Evolutionary conservation across 2,888 invertebrate genomes (phyloP), one percentile per base, ranked within the genome.

Genomic region (Rhagophthalmus giganteus): DNA sequence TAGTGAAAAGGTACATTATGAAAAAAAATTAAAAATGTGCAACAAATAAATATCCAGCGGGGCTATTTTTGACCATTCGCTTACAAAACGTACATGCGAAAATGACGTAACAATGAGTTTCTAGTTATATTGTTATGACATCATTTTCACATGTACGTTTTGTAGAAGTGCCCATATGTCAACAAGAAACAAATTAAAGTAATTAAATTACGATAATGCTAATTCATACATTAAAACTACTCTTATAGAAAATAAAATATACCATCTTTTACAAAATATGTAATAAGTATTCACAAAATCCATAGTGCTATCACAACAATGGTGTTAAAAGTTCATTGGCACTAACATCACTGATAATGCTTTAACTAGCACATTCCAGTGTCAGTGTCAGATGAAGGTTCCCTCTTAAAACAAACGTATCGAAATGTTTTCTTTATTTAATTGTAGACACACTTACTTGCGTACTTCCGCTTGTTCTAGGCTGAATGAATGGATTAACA

Each of bases 281-380:
- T 40, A 33, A 30, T 20, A 37, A 27, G 34, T 20, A 40, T 42
- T 34, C 45, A 50, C 31, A 41, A 35, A 31, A 49, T 37, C 42
- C 41, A 35, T 37, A 42, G 49, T 49, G 54, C 45, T 54, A 49
- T 54, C 54, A 54, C 54, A 54, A 54, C 40, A 45, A 35, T 54
- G 54, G 54, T 45, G 54, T 49, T 52, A 13, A 51, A 31, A 56
- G 56, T 56, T 52, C 42, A 54, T 58, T 58, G 58, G 58, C 58
- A 58, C 58, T 51, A 55, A 53, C 13, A 30, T 40, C 30, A 40
- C 32, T 42, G 27, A 33, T 31, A 28, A 34, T 41, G 25, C 28
- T 24, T 46, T 28, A 42, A 59, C 61, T 64, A 62, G 61, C 64
- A 64, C 59, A 61, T 63, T 24, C 62, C 57, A 45, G 58, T 49